phyloP scores from a whole-genome alignment of 1,140 invertebrate genomes.

The Mercenaria mercenaria region DNA sequence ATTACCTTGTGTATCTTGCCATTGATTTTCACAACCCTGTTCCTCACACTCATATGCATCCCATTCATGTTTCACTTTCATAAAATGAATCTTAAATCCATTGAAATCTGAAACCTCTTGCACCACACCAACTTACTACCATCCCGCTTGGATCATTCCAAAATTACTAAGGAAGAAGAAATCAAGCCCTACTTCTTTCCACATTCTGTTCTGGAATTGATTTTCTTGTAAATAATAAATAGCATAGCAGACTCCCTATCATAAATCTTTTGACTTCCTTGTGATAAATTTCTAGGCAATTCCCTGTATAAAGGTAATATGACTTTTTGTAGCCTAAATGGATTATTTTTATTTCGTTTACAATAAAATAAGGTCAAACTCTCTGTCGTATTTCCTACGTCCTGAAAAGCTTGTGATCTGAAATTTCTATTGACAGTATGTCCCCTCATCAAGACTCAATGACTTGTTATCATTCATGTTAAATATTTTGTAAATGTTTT shows the following conservation, averaged over 20 bases:
- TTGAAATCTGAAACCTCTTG: neutral
- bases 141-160: neutral
- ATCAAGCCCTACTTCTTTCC: neutral
- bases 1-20: constrained; percentile 55
- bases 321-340: too few relatives aligned
- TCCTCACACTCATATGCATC: constrained; percentile 9
- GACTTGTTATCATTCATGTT: too few relatives aligned
- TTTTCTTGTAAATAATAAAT: constrained; percentile 21
- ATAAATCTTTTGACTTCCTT: constrained; percentile 1
- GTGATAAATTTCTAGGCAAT: neutral
- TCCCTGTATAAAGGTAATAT: neutral
- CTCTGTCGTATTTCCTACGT: too few relatives aligned
- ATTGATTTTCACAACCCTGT: constrained; percentile 44
- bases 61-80: constrained; percentile 50
- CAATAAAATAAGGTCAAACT: too few relatives aligned
- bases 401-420: too few relatives aligned
- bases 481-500: too few relatives aligned
- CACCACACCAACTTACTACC: neutral
- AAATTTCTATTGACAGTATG: too few relatives aligned
- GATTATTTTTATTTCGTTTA: too few relatives aligned
- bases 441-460: too few relatives aligned
- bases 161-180: neutral
- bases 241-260: neutral
- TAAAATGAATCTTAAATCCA: neutral
- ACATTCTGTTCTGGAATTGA: neutral